A percentile compares a stretch with the other conserved stretches of the same genome.
Evolutionary conservation across 2,797 vertebrate genomes (phyloP).

Genomic region (Molothrus aeneus): DNA sequence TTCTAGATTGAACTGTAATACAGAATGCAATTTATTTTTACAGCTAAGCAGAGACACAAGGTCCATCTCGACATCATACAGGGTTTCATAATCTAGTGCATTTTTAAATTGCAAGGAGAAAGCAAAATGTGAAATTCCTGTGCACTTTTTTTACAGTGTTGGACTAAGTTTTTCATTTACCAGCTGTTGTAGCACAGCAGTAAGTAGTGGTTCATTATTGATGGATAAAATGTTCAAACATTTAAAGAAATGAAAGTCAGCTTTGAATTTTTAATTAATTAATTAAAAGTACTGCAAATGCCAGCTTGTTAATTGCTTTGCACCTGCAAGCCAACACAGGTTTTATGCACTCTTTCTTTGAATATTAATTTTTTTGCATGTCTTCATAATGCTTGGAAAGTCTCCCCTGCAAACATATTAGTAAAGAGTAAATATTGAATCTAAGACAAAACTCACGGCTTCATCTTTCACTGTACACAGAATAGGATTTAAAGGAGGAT

Average conservation of each 20-base stretch:
- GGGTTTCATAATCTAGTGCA: conserved; percentile 3
- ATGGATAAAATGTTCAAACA: conserved; percentile 89
- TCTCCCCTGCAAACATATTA: conserved; percentile 92
- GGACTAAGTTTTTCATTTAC: conserved; percentile 71
- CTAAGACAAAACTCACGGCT: conserved; percentile 90
- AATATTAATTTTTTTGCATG: conserved; percentile 84
- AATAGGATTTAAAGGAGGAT: conserved; percentile 86
- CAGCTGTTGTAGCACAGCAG: conserved; percentile 79
- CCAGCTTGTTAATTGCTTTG: conserved; percentile 97
- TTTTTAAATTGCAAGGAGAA: conserved; percentile 27
- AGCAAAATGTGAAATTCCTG: conserved; percentile 37
- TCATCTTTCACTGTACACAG: conserved; percentile 87
- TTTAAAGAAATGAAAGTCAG: conserved; percentile 87
- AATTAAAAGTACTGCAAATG: conserved; percentile 96
- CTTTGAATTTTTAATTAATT: conserved; percentile 92
- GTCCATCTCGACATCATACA: neutral
- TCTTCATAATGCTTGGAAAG: conserved; percentile 87
- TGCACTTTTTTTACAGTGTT: conserved; percentile 19
- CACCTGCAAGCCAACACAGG: conserved; percentile 92
- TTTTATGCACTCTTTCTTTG: conserved; percentile 81
- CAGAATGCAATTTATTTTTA: conserved; percentile 42
- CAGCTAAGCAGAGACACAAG: neutral
- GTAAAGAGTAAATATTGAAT: conserved; percentile 99
- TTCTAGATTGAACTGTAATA: conserved; percentile 32
- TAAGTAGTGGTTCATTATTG: conserved; percentile 83